Evolutionary conservation across 2,888 invertebrate species (phyloP), one percentile per base, ranked within the genome.

Genomic region (Branchellion lobata): DNA sequence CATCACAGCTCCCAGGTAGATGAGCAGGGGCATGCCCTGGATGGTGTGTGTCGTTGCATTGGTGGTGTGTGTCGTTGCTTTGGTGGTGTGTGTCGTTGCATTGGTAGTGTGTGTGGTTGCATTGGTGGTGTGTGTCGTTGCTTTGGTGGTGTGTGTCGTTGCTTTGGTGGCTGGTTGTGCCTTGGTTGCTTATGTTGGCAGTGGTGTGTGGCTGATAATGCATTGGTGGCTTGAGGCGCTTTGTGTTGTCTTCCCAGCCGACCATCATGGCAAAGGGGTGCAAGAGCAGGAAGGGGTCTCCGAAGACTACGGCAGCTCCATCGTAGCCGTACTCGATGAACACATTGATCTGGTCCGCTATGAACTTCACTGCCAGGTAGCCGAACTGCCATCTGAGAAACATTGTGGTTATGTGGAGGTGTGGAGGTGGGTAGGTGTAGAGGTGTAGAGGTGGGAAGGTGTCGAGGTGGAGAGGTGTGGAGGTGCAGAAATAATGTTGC

Each of bases 1-100:
- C 34, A 96, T 93, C 83, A 93, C 89, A 88, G 96, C 94, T 85
- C 94, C 93, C 88, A 98, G 93, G 91, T 96, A 97, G 88, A 94
- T 94, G 78, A 98, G 93, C 27, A 95, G 94, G 0, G 96, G 93
- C 61, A 97, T 89, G 0, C 92, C 91, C 83, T 83, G 73, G 14
- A 81, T 29, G 21, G 11, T 40, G n/a, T n/a, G n/a, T n/a, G n/a
- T n/a, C n/a, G n/a, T n/a, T n/a, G n/a, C n/a, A n/a, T n/a, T n/a
- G n/a, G n/a, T n/a, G n/a, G n/a, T n/a, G n/a, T n/a, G n/a, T n/a
- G n/a, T n/a, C n/a, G n/a, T n/a, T n/a, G n/a, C n/a, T n/a, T n/a
- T n/a, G n/a, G n/a, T n/a, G n/a, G n/a, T n/a, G n/a, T n/a, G n/a
- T n/a, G n/a, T n/a, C n/a, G n/a, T n/a, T n/a, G n/a, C n/a, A n/a